Base-by-base conservation (phyloP, 1,140 invertebrate genomes). In the Aplysia californica region DNA sequence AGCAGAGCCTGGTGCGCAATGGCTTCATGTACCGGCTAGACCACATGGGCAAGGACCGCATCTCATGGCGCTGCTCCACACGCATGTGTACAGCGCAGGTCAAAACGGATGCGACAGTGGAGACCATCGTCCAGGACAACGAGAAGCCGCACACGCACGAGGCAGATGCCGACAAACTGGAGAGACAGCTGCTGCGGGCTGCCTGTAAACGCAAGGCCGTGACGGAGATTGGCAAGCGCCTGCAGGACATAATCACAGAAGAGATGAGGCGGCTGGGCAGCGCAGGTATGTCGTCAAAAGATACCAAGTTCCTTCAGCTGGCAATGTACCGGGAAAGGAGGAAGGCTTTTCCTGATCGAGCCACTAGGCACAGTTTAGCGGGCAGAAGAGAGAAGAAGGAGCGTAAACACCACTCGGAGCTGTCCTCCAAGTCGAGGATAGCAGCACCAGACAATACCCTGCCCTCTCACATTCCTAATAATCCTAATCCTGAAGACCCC, bases 261-360 rank as follows among this genome's bases (percentile, higher is more conserved):
- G 61, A 65, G 61, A 65, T 65, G 61, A 35, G 33, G 23, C 61
- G 61, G 20, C 21, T 65, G 5, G 39, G 61, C 26, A 36, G 33
- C 33, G 10, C 39, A 2, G 39, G 33, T 35, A 20, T 65, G 61
- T n/a, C 3, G 18, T 21, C 31, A 2, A 65, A 36, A 36, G 26
- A 65, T n/a, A 65, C 61, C 20, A 65, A 65, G 61, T 65, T 65
- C 39, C 21, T 65, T 3, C 61, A 65, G 33, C 61, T 65, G 21
- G 61, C 61, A 33, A 36, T 65, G 31, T 65, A 65, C 23, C 61
- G 61, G 2, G 61, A 65, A 36, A 20, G 61, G 33, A 65, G 39
- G 33, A 65, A 65, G 39, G 33, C 39, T 36, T 65, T 65, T 21
- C 61, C 61, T 1, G 39, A 65, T n/a, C 21, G 39, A 36, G 61